Evolutionary conservation across 2,113 vertebrate species (phyloP).

Genomic region (Podarcis cretensis): DNA sequence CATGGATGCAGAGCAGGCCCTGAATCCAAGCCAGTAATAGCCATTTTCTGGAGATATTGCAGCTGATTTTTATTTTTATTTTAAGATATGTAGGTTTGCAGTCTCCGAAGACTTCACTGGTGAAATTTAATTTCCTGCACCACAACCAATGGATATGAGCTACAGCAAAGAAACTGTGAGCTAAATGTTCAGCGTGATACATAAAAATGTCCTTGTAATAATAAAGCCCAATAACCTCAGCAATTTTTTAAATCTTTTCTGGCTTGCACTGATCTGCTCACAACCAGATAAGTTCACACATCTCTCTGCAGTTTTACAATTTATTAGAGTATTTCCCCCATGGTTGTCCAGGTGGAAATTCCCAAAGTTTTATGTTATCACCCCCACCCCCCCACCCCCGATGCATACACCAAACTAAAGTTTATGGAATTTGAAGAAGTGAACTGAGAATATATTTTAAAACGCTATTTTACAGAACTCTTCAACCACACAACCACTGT

Average conservation of each 20-base stretch:
- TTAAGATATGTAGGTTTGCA: slow-evolving; percentile 45
- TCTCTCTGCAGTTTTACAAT: fast-evolving
- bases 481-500: neutral
- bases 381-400: too few relatives aligned
- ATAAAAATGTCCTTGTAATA: neutral
- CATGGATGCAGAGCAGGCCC: neutral
- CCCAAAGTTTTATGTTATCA: neutral
- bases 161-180: slow-evolving; percentile 9
- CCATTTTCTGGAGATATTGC: neutral
- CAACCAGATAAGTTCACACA: too few relatives aligned
- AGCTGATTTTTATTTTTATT: slow-evolving; percentile 27
- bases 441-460: too few relatives aligned
- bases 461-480: too few relatives aligned
- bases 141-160: slow-evolving; percentile 35
- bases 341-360: neutral
- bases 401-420: too few relatives aligned
- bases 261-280: too few relatives aligned
- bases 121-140: slow-evolving; percentile 11
- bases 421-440: too few relatives aligned
- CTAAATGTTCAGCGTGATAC: neutral
- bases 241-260: neutral
- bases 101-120: slow-evolving; percentile 10
- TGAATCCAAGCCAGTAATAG: neutral
- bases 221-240: neutral
- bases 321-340: neutral